These are phyloP conservation scores for Sterrhoptilus dennistouni DNA, from an alignment of 2,113 vertebrate genomes.

Conservation along the genomic window DNA sequence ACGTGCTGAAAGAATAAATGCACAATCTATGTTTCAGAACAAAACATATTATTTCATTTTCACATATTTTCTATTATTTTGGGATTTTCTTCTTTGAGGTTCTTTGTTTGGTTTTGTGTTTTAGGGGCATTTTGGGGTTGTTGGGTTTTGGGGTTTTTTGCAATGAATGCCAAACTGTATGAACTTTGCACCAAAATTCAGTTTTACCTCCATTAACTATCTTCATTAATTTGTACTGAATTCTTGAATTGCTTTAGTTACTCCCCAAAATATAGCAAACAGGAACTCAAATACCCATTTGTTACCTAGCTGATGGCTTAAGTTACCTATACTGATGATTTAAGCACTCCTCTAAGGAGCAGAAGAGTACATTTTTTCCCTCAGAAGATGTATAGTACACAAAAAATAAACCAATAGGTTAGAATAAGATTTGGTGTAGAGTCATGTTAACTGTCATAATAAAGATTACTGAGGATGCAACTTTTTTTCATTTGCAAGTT, in stretches of 20 bases:
- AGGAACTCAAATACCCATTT: background rate
- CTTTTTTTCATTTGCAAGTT: background rate
- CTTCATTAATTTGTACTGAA: background rate
- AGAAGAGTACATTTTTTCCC: background rate
- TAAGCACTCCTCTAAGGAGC: background rate
- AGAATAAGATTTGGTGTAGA: background rate
- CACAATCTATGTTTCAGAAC: background rate
- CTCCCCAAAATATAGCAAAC: background rate
- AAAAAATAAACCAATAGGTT: background rate
- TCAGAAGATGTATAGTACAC: background rate
- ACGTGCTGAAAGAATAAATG: background rate
- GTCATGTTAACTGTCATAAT: background rate
- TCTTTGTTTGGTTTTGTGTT: background rate
- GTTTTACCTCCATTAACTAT: background rate
- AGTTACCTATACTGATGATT: background rate
- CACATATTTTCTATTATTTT: background rate
- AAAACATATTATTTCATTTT: background rate
- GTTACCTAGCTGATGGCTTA: background rate
- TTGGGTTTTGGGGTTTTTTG: background rate
- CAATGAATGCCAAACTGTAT: background rate
- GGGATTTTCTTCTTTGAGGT: accelerated
- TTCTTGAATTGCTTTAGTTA: background rate
- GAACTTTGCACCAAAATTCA: background rate
- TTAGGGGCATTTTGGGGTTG: accelerated
- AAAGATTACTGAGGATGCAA: background rate